phyloP scores from a whole-genome alignment of 35 echinoderm and acorn worm species.

The Heliocidaris erythrogramma region DNA sequence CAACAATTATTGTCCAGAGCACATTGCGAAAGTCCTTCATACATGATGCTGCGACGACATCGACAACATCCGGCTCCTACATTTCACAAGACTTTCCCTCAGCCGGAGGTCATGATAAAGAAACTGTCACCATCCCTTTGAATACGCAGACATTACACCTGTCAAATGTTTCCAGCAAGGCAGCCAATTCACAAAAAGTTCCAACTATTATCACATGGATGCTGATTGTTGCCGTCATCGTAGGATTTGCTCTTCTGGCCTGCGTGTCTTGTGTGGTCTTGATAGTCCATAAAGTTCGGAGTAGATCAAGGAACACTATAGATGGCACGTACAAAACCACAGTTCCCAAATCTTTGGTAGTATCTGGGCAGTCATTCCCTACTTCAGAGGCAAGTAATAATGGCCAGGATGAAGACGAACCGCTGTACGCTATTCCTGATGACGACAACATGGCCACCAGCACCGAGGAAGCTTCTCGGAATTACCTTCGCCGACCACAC shows the following conservation, averaged over 20 bases:
- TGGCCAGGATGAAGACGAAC: not conserved
- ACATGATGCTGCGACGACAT: not conserved
- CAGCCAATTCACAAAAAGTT: not conserved
- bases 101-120: not conserved
- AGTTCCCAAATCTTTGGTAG: not conserved
- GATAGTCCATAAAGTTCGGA: not conserved
- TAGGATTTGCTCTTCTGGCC: not conserved
- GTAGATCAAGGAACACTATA: not conserved
- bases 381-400: not conserved
- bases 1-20: not conserved
- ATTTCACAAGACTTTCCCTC: not conserved
- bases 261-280: not conserved
- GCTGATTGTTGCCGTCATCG: not conserved
- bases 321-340: not conserved
- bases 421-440: not conserved
- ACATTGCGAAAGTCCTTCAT: not conserved
- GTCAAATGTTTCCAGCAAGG: not conserved
- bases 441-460: not conserved
- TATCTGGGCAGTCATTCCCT: not conserved
- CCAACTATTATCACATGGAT: not conserved
- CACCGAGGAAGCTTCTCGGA: not conserved
- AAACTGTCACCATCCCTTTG: not conserved
- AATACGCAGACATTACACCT: not conserved
- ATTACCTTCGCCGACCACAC: not conserved
- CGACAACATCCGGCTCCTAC: not conserved